Evolutionary conservation across 2,113 vertebrate genomes (phyloP), one percentile per base, ranked within the genome.

Genomic region (Nycticryphes semicollaris): DNA sequence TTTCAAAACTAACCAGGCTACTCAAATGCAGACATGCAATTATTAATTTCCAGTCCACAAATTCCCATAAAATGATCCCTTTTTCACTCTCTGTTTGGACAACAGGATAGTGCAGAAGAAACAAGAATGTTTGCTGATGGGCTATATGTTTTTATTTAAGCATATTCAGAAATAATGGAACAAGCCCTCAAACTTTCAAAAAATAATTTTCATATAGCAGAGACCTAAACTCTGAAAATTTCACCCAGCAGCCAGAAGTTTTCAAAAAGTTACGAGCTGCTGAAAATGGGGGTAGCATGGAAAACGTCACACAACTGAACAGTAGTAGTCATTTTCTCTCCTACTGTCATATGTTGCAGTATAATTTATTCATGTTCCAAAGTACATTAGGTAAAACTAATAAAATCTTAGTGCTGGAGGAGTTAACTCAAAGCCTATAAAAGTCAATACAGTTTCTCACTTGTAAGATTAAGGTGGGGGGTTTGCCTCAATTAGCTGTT

Each of bases 331-430:
- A 82, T 84, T 92, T 94, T 96, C 77, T 90, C 57, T 89, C 63
- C 90, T 56, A 27, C 95, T 82, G 31, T 86, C 92, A 86, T 92
- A 68, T 47, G 73, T 75, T 92, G 60, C 53, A 2, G 2, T 82
- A 89, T 96, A 89, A 95, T 94, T 96, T 96, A 96, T 96, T 95
- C 86, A 92, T 94, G 60, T 89, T 90, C 57, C 57, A 87, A 93
- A 90, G 77, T 76, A 73, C 54, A 57, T 87, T 79, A 78, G 48
- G 64, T 84, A 72, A 87, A 89, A 92, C 24, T 28, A 82, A 89
- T 39, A 50, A 94, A 78, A 72, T 56, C 57, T 62, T 75, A 50
- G 73, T 50, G 41, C 35, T 91, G 41, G 39, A 74, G 79, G 76
- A 92, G 73, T 92, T 92, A 88, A 81, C 77, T 84, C 28, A 51